Evolutionary conservation across 2,888 invertebrate species (phyloP).

Genomic region (Andrena trimmerana): DNA sequence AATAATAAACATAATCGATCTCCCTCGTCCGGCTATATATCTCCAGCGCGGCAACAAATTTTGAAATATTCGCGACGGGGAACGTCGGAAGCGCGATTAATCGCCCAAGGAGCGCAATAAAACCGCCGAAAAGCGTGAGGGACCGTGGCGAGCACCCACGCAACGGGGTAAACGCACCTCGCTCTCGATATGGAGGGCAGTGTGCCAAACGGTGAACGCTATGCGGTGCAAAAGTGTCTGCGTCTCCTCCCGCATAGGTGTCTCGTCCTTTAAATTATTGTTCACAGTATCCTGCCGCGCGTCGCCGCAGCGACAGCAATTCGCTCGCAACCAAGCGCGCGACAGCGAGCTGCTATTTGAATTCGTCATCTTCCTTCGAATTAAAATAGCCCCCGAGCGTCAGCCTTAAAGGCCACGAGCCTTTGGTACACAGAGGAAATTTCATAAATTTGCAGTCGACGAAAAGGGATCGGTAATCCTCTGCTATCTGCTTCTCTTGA

Average conservation of each 20-base stretch:
- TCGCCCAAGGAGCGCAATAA: not conserved
- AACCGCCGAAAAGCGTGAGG: slow-evolving; percentile 2
- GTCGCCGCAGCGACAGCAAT: slow-evolving; percentile 80
- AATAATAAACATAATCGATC: slow-evolving; percentile 50
- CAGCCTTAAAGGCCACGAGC: too few species aligned
- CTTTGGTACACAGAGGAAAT: too few species aligned
- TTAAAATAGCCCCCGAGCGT: too few species aligned
- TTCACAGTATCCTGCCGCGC: slow-evolving; percentile 74
- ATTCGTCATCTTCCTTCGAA: slow-evolving; percentile 74
- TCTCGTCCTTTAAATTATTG: slow-evolving; percentile 77
- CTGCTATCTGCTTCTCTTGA: not conserved
- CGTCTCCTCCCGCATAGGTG: slow-evolving; percentile 86
- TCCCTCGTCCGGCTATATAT: not conserved
- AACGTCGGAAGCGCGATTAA: slow-evolving; percentile 5
- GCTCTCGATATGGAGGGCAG: slow-evolving; percentile 90
- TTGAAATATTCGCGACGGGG: not conserved
- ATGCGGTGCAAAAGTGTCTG: slow-evolving; percentile 89
- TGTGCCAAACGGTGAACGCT: slow-evolving; percentile 91
- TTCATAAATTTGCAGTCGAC: too few species aligned
- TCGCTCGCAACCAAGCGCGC: slow-evolving; percentile 78
- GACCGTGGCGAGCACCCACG: slow-evolving; percentile 7
- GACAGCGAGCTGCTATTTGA: slow-evolving; percentile 77
- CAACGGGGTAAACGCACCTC: slow-evolving; percentile 78
- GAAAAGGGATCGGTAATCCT: too few species aligned
- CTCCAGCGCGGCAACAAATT: not conserved